Evolutionary conservation across 1,140 invertebrate genomes (phyloP).

Genomic region (Adelges cooleyi): DNA sequence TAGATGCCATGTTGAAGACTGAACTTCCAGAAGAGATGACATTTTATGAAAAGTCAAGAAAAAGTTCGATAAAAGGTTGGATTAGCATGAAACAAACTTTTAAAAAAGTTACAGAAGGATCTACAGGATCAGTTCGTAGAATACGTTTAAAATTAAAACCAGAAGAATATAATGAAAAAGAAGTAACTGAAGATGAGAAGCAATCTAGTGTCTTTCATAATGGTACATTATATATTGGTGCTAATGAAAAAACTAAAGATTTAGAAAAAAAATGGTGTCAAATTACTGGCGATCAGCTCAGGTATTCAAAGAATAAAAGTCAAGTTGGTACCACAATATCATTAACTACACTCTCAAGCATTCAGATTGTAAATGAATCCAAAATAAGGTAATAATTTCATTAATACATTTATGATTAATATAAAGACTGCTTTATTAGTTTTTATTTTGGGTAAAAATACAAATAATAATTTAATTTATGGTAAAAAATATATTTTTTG

Average conservation of each 20-base stretch:
- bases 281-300: slow-evolving; percentile 33
- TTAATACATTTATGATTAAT: no score
- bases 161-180: slow-evolving; percentile 5
- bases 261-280: slow-evolving; percentile 19
- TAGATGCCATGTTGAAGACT: slow-evolving; percentile 14
- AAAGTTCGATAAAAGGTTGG: slow-evolving; percentile 36
- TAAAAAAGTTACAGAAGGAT: slow-evolving; percentile 37
- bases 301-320: slow-evolving; percentile 26
- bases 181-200: background rate
- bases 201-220: slow-evolving; percentile 14
- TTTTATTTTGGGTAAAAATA: no score
- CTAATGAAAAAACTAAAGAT: slow-evolving; percentile 29
- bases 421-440: no score
- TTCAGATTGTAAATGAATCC: background rate
- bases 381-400: slow-evolving; percentile 24
- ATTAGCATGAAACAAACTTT: slow-evolving; percentile 37
- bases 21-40: slow-evolving; percentile 32
- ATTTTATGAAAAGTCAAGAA: slow-evolving; percentile 36
- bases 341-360: slow-evolving; percentile 12
- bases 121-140: slow-evolving; percentile 38
- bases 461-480: no score
- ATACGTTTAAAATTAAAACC: slow-evolving; percentile 35
- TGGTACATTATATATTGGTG: slow-evolving; percentile 17
- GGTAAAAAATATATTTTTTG: no score
- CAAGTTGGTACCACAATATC: slow-evolving; percentile 37